A percentile compares a stretch with the other conserved stretches of the same genome.
phyloP scores from a whole-genome alignment of 2,797 vertebrate species.

The Silurus lanzhouensis region DNA sequence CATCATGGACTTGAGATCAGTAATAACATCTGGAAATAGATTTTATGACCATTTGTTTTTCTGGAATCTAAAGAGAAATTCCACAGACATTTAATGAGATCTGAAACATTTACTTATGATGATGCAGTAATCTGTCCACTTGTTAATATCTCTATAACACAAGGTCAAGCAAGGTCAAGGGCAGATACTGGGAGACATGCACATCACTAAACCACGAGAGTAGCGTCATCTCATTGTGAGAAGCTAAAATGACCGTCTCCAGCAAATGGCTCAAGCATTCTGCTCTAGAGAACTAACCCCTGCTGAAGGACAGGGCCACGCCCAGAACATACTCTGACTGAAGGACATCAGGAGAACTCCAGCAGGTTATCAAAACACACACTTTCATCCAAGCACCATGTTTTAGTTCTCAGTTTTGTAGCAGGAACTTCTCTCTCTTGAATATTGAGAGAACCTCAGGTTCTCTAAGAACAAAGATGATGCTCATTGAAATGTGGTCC shows the following conservation, averaged over 20 bases:
- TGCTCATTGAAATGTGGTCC: too few species aligned
- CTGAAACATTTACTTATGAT: too few species aligned
- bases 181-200: not conserved
- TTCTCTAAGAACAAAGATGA: too few species aligned
- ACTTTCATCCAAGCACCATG: not conserved
- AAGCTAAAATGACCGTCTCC: not conserved
- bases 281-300: not conserved
- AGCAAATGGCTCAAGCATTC: not conserved
- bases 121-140: too few species aligned
- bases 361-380: not conserved
- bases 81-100: too few species aligned
- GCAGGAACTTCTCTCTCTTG: too few species aligned
- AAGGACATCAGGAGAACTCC: not conserved
- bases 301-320: not conserved
- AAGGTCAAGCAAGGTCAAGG: not conserved
- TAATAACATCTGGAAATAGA: too few species aligned
- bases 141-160: not conserved
- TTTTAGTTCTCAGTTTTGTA: not conserved
- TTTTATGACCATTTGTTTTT: too few species aligned
- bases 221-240: not conserved
- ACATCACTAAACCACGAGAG: not conserved
- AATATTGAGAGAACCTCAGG: too few species aligned
- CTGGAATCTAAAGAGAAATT: too few species aligned
- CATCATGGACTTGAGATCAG: too few species aligned
- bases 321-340: not conserved